Base-by-base conservation (phyloP, 2,888 invertebrate species). In the Kryphioiulus occultus region DNA sequence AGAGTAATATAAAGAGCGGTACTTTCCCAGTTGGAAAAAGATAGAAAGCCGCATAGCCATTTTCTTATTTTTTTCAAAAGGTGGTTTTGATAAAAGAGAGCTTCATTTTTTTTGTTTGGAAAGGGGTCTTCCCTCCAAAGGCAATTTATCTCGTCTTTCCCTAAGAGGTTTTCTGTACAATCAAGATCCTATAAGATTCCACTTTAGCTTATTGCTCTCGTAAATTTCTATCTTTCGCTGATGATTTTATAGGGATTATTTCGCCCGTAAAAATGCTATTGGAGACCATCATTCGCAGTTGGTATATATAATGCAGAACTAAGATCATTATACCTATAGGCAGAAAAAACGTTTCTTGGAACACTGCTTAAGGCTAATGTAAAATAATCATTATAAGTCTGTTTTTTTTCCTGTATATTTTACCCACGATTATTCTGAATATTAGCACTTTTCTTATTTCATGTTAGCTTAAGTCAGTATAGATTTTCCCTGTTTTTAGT, bases 181-280 rank as follows among this genome's bases (percentile, higher is more conserved):
- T 78, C 78, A 78, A 78, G 78, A 78, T 78, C 78, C 78, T 78
- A 78, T 78, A 78, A 78, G 78, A 78, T 78, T 78, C 78, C 78
- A 78, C 78, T 78, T 78, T 78, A 78, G 78, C 78, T 78, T 78
- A 78, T 78, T 78, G 78, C 78, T 30, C 78, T 78, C 78, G 78
- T 78, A 78, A 78, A 78, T 78, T 32, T 78, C 78, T 78, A 78
- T 78, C 78, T 78, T 78, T 78, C 30, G 78, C 78, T 78, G 78
- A 78, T 78, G 78, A 78, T 78, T 78, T 78, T 78, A 78, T 78
- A 78, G 78, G 78, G 78, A 78, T 78, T 78, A 78, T 78, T 78
- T 78, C 26, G 78, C 30, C 78, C 30, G 78, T 32, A 78, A 78
- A 78, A 78, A 78, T 78, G 78, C 78, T 78, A 78, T 78, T 78